Evolutionary conservation across 2,113 vertebrate genomes (phyloP).

Genomic region (Formicarius rufipectus): DNA sequence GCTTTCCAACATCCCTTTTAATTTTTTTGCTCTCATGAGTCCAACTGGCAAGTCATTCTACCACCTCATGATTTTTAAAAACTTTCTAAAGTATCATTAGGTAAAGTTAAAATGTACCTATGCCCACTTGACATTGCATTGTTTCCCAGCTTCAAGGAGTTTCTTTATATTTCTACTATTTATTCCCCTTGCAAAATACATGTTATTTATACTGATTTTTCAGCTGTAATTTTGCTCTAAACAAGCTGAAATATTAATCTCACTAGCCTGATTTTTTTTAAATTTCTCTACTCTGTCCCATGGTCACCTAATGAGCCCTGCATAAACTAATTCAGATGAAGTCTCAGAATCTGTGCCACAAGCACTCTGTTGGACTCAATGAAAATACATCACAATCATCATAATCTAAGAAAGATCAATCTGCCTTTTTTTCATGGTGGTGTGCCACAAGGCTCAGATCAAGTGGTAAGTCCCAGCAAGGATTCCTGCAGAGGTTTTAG

Average conservation of each 20-base stretch:
- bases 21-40: neutral
- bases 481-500: neutral
- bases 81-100: neutral
- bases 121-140: neutral
- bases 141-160: neutral
- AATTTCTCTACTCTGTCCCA: neutral
- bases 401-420: neutral
- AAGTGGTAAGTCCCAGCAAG: neutral
- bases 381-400: neutral
- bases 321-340: neutral
- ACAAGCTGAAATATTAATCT: neutral
- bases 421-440: neutral
- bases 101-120: neutral
- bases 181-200: neutral
- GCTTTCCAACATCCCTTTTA: neutral
- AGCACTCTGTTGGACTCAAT: neutral
- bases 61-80: neutral
- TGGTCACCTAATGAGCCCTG: neutral
- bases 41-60: neutral
- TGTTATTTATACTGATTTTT: neutral
- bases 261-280: neutral
- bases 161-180: neutral
- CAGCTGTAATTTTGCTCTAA: neutral
- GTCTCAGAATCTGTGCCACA: accelerated
- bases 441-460: accelerated